Base-by-base conservation (phyloP, 2,888 invertebrate genomes). In the Tolmerus cingulatus region DNA sequence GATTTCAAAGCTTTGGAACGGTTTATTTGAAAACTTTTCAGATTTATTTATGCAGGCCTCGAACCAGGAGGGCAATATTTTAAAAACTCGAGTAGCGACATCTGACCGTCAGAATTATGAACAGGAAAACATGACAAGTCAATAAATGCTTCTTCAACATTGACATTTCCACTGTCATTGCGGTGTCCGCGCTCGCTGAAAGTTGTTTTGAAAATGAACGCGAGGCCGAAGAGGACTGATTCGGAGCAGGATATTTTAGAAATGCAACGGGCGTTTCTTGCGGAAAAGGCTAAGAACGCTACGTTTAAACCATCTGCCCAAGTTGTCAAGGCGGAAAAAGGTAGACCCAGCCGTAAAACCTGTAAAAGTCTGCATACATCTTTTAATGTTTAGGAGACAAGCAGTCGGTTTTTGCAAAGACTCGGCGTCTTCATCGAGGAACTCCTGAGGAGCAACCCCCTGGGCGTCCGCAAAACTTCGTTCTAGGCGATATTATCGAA, bases 181-280 rank as follows among this genome's bases (percentile, higher is more conserved):
- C 12, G 66, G n/a, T n/a, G 16, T 51, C 1, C 51, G 5, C 4
- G 23, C 12, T 27, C 4, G 27, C 3, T 9, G 3, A 1, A 3
- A 66, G 9, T 23, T 23, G 66, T 66, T 23, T 55, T 8, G 9
- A 89, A 91, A 89, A 95, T 95, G 95, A 93, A 94, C 89, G 93
- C 93, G 89, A 93, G 96, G 89, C 96, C 96, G 0, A 95, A 95
- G 90, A 94, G 94, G 2, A 94, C 94, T 5, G 97, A 97, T 91
- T 94, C 93, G 74, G 96, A 97, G 90, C 95, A 96, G 19, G 96
- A 97, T 90, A 93, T 97, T 55, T 92, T 97, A 27, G 94, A 94
- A 87, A 94, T 96, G 94, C 96, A 97, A 91, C 94, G 95, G 89
- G 95, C 96, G 89, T 97, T 95, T 91, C 91, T 95, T 27, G 93